phyloP scores from a whole-genome alignment of 2,113 vertebrate species.

The Oryzias melastigma region DNA sequence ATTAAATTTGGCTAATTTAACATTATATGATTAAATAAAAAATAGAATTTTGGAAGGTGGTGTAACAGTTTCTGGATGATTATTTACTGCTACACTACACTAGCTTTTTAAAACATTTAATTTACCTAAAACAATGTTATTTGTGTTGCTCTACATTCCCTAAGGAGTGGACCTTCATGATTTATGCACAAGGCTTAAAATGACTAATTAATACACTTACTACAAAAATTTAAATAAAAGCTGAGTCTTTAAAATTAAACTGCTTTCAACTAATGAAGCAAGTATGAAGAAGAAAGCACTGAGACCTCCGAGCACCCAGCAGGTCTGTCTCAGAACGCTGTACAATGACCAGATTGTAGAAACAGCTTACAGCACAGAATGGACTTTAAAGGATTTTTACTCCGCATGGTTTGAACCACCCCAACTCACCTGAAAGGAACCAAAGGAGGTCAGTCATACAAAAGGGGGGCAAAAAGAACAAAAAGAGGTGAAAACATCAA shows the following conservation, averaged over 20 bases:
- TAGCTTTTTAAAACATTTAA: too few species aligned
- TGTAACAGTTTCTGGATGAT: neutral
- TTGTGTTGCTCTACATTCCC: neutral
- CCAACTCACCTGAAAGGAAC: conserved; percentile 19
- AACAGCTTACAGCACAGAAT: conserved; percentile 53
- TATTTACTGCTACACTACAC: too few species aligned
- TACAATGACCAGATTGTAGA: conserved; percentile 69
- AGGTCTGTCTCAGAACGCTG: conserved; percentile 30
- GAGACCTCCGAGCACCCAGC: conserved; percentile 35
- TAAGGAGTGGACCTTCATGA: neutral
- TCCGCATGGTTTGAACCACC: conserved; percentile 35
- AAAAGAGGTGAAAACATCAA: conserved; percentile 35
- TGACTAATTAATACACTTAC: conserved; percentile 4
- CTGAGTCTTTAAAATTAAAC: conserved; percentile 13
- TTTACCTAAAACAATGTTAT: too few species aligned
- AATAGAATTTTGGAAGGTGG: neutral
- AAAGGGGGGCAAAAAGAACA: conserved; percentile 22
- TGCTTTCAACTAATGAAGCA: neutral
- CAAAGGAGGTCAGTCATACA: conserved; percentile 21
- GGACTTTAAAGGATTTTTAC: conserved; percentile 57
- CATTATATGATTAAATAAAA: neutral
- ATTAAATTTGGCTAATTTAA: neutral
- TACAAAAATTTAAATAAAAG: neutral
- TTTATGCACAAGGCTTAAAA: neutral
- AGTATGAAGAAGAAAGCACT: conserved; percentile 36